A percentile compares a stretch with the other conserved stretches of the same genome.
These are phyloP conservation scores for Trichomalopsis sarcophagae DNA, from an alignment of 1,140 invertebrate genomes.

Conservation along the genomic window DNA sequence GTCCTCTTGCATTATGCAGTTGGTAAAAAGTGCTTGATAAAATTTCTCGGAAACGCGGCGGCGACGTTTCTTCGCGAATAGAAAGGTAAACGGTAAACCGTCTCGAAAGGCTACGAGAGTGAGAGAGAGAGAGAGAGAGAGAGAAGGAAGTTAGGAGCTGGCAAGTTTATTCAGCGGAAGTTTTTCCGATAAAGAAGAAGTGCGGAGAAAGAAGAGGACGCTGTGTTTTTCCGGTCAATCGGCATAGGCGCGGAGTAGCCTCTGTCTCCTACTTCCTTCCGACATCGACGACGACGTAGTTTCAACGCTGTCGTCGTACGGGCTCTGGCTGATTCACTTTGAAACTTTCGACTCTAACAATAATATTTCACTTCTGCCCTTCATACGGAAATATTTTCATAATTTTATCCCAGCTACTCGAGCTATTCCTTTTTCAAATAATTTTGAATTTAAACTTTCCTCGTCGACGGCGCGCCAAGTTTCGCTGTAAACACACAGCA, in stretches of 20 bases:
- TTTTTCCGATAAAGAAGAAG: background rate
- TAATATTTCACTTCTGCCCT: background rate
- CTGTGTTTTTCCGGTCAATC: background rate
- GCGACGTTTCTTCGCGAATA: background rate
- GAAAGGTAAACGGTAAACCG: constrained; percentile 16
- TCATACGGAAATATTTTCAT: background rate
- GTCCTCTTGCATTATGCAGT: background rate
- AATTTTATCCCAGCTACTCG: no score
- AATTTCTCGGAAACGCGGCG: background rate
- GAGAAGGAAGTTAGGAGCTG: background rate
- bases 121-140: background rate
- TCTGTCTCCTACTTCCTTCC: no score
- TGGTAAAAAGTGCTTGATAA: background rate
- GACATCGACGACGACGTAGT: background rate
- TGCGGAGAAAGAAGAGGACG: background rate
- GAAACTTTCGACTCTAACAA: background rate
- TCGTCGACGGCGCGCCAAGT: no score
- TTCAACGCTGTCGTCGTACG: background rate
- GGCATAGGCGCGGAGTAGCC: background rate
- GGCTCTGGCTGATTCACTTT: background rate
- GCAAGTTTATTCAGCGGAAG: constrained; percentile 9
- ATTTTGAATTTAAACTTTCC: no score
- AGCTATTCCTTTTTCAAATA: background rate
- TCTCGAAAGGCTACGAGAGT: background rate
- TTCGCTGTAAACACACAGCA: no score